Base-by-base conservation (phyloP, 2,113 vertebrate genomes). In the Tragulus kanchil region DNA sequence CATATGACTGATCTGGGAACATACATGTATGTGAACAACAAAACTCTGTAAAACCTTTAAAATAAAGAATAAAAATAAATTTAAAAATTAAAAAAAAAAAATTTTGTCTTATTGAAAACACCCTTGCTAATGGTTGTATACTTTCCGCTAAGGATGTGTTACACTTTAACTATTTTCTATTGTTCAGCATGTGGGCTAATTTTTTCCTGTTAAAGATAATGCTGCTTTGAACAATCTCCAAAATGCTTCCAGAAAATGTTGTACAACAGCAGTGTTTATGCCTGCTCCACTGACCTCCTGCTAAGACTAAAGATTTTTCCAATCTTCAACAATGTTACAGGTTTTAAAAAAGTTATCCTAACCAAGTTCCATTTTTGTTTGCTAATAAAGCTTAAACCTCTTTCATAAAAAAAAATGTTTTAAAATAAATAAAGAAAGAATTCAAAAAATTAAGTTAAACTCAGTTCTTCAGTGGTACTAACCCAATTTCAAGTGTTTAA, bases 151-250 rank as follows among this genome's bases (percentile, higher is more conserved):
- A 95, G 26, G 52, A 31, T 26, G 19, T 28, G 42, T 58, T 88
- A 26, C 19, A 36, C 16, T 75, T 94, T 81, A 94, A 94, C 2
- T 4, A 64, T 90, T 94, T 62, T 65, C 31, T 86, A 19, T 84
- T 81, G 36, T 79, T 91, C 25, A 67, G 11, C n/a, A 81, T 69
- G 89, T 94, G 79, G 45, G 58, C 50, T 94, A 52, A 83, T 64
- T 93, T 93, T 93, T 95, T 84, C 3, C 31, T 52, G 7, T 73
- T 92, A 78, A 96, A 45, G 48, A 77, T 82, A 89, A 56, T 54
- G 28, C 58, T 48, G 45, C 85, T 93, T 8, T 54, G 56, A 95
- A 92, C 28, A 84, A 3, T 23, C 16, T 97, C 61, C 79, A 36
- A 79, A 93, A 90, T 16, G 6, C 45, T 85, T 96, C n/a, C 56